Percentiles rank a stretch among this genome's conserved stretches.
Conservation (phyloP, 2,888 invertebrate genomes). For the Furcula furcula region DNA sequence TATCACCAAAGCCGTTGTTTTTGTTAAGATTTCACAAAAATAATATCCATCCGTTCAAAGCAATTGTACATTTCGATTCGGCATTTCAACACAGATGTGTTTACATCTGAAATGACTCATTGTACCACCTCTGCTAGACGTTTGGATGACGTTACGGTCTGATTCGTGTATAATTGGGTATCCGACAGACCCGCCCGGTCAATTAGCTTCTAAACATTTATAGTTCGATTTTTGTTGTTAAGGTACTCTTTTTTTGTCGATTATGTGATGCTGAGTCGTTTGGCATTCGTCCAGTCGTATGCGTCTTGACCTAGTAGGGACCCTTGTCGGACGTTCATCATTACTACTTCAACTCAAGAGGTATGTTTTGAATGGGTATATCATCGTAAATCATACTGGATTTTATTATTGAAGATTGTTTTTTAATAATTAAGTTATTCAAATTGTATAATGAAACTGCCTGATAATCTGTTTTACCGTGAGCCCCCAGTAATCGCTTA, state of each 20-base stretch:
- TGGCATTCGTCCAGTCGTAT: conserved; percentile 21
- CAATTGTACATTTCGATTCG: conserved; percentile 10
- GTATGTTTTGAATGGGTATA: too few species aligned
- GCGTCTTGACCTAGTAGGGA: conserved; percentile 26
- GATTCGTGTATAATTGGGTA: conserved; percentile 16
- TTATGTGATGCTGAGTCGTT: conserved; percentile 6
- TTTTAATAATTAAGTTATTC: too few species aligned
- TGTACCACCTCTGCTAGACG: conserved; percentile 12
- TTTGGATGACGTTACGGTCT: conserved; percentile 16
- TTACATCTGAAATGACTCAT: conserved; percentile 25
- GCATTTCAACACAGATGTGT: conserved; percentile 17
- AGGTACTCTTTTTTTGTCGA: conserved; percentile 8
- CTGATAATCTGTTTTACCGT: too few species aligned
- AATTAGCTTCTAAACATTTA: conserved; percentile 10
- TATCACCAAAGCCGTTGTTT: conserved; percentile 10
- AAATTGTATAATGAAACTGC: too few species aligned
- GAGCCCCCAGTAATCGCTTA: too few species aligned
- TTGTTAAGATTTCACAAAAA: conserved; percentile 19
- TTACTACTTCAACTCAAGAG: too few species aligned
- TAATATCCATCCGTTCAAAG: conserved; percentile 12
- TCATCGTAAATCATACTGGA: too few species aligned
- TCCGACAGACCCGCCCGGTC: conserved; percentile 9
- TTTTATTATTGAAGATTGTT: too few species aligned
- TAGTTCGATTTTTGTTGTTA: conserved; percentile 1
- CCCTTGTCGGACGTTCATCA: conserved; percentile 14